These are phyloP conservation scores for Enteromius treurensis DNA, from an alignment of 2,797 vertebrate genomes.

Conservation along the genomic window DNA sequence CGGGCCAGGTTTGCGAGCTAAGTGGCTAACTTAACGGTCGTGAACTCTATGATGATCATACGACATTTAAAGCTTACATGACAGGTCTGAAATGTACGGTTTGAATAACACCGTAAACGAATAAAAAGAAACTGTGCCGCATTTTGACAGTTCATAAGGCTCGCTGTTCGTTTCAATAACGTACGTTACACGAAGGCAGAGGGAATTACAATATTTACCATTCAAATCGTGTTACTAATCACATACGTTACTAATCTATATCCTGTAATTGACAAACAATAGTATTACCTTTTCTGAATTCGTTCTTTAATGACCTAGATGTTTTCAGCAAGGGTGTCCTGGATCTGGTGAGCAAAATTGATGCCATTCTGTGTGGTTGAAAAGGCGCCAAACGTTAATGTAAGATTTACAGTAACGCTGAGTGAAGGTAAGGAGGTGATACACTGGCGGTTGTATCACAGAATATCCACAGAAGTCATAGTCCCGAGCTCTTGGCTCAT, in stretches of 20 bases:
- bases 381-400: slow-evolving; percentile 10
- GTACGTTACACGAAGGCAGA: not conserved
- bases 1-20: not conserved
- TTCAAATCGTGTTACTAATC: not conserved
- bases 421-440: not conserved
- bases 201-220: not conserved
- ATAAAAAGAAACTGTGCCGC: not conserved
- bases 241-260: not conserved
- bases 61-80: not conserved
- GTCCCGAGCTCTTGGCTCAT: slow-evolving; percentile 62
- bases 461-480: slow-evolving; percentile 37
- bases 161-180: not conserved
- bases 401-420: not conserved
- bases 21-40: slow-evolving; percentile 15
- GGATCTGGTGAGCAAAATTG: slow-evolving; percentile 80
- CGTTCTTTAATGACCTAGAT: slow-evolving; percentile 76
- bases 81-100: not conserved
- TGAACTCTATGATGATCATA: not conserved
- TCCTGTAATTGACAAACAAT: not conserved
- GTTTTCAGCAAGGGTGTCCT: slow-evolving; percentile 77
- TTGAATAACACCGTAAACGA: not conserved
- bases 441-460: not conserved
- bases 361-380: slow-evolving; percentile 72
- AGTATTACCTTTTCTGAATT: slow-evolving; percentile 74
- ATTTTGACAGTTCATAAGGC: not conserved